Base-by-base conservation (phyloP, 2,797 vertebrate genomes). In the Heliangelus exortis region DNA sequence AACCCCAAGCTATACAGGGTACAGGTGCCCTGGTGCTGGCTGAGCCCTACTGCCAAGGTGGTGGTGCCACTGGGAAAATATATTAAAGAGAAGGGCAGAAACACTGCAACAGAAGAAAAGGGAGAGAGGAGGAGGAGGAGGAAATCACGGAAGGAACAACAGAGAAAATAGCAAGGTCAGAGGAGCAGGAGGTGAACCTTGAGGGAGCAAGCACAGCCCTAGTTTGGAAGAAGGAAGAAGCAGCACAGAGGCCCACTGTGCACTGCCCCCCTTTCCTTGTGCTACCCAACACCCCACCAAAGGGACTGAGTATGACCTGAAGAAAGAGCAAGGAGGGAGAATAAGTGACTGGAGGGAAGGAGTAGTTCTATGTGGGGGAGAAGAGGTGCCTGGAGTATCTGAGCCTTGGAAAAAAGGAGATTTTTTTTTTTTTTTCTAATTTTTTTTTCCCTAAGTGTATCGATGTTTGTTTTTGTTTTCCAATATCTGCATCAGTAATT, bases 11-110 rank as follows among this genome's bases (percentile, higher is more conserved):
- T 43, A 5, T 33, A 7, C 5, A 15, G 13, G 1, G 7, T 31
- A 36, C 5, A 13, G 6, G 2, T 53, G 21, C 4, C 23, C 23
- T 31, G 17, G 19, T 0, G 1, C n/a, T 33, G 29, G 19, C 51
- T 36, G 5, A 31, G 43, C 31, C 33, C 10, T 3, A 2, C 1
- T 6, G 48, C 31, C 0, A 0, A 3, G 6, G 7, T 2, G 1
- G 21, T 3, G 3, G 3, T 0, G 0, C 22, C 4, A 2, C 0
- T 0, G 23, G 29, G 4, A 8, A 5, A 29, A 25, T 1, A 1
- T 33, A 5, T 10, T 33, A 23, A 7, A 18, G 26, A 47, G 53
- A 20, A 15, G 25, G 25, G 34, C 10, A 53, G 63, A 87, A n/a
- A 1, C 36, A 11, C 26, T 11, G 18, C 15, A 12, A 34, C 9